These are phyloP conservation scores for Mythimna ferrago DNA, from an alignment of 2,888 invertebrate species.

Conservation along the genomic window DNA sequence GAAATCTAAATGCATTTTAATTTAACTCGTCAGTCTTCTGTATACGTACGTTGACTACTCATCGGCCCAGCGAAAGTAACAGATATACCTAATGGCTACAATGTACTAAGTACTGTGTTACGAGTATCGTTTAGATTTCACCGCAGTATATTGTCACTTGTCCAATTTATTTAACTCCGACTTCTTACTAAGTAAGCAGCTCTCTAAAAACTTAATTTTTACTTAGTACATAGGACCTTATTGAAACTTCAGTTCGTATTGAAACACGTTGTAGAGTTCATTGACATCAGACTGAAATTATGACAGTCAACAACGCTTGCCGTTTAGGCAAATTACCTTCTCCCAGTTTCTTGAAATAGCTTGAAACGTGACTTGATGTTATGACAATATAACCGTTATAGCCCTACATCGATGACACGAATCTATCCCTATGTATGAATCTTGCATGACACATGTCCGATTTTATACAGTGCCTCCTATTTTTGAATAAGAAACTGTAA, in stretches of 20 bases:
- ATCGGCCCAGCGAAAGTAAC: slow-evolving; percentile 64
- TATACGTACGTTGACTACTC: slow-evolving; percentile 37
- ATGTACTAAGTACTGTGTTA: slow-evolving; percentile 51
- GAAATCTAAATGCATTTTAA: slow-evolving; percentile 15
- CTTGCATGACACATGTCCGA: slow-evolving; percentile 6
- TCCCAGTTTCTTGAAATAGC: slow-evolving; percentile 17
- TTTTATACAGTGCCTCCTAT: slow-evolving; percentile 7
- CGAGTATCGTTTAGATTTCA: slow-evolving; percentile 62
- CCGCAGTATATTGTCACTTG: slow-evolving; percentile 66
- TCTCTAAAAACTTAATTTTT: slow-evolving; percentile 66
- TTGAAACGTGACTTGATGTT: slow-evolving; percentile 18
- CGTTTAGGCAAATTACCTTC: slow-evolving; percentile 25
- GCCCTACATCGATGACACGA: slow-evolving; percentile 13
- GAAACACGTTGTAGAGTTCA: slow-evolving; percentile 9
- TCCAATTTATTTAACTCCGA: slow-evolving; percentile 71
- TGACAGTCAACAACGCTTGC: slow-evolving; percentile 29
- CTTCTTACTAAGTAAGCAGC: slow-evolving; percentile 64
- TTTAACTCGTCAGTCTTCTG: slow-evolving; percentile 29
- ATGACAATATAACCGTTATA: slow-evolving; percentile 2
- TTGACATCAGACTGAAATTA: slow-evolving; percentile 50
- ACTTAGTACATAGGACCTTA: not conserved
- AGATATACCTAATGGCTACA: slow-evolving; percentile 55
- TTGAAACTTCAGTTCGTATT: not conserved
- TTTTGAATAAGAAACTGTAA: not conserved
- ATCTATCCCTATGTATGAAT: slow-evolving; percentile 15